A percentile compares a stretch with the other conserved stretches of the same genome.
Evolutionary conservation across 2,113 vertebrate genomes (phyloP).

Genomic region (Gambusia affinis): DNA sequence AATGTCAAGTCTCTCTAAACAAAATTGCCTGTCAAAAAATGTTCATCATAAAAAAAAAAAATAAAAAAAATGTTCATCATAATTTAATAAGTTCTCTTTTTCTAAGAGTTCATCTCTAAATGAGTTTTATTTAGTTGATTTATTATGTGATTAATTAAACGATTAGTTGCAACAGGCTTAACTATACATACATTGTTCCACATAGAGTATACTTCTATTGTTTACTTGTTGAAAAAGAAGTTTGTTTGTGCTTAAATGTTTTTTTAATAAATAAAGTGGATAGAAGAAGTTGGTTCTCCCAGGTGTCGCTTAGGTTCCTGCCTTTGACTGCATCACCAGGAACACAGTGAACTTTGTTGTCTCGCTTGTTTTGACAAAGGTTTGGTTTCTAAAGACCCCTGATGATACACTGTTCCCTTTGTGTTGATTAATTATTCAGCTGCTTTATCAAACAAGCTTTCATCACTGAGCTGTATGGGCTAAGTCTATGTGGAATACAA

Average conservation of each 20-base stretch:
- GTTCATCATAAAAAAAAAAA: too few relatives aligned
- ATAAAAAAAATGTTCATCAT: too few relatives aligned
- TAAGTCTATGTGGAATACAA: conserved; percentile 15
- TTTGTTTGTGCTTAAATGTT: background rate
- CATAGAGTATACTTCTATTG: too few relatives aligned
- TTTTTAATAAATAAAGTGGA: conserved; percentile 35
- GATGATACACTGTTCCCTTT: conserved; percentile 22
- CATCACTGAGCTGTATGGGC: background rate
- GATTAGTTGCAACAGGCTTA: too few relatives aligned
- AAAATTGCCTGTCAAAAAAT: too few relatives aligned
- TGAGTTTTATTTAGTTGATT: too few relatives aligned
- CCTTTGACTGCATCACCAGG: conserved; percentile 42
- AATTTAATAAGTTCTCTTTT: too few relatives aligned
- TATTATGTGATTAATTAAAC: too few relatives aligned
- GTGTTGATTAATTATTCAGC: conserved; percentile 52
- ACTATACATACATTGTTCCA: too few relatives aligned
- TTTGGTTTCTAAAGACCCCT: conserved; percentile 50
- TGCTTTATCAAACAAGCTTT: conserved; percentile 38
- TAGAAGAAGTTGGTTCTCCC: conserved; percentile 42
- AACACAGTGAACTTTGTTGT: conserved; percentile 44
- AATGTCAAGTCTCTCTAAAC: too few relatives aligned
- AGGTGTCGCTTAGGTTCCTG: conserved; percentile 18
- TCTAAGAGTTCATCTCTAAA: too few relatives aligned
- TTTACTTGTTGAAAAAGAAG: too few relatives aligned
- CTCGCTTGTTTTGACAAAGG: conserved; percentile 53